A percentile compares a stretch with the other conserved stretches of the same genome.
Evolutionary conservation across 2,113 vertebrate genomes (phyloP).

Genomic region (Romanogobio albipinnatus): DNA sequence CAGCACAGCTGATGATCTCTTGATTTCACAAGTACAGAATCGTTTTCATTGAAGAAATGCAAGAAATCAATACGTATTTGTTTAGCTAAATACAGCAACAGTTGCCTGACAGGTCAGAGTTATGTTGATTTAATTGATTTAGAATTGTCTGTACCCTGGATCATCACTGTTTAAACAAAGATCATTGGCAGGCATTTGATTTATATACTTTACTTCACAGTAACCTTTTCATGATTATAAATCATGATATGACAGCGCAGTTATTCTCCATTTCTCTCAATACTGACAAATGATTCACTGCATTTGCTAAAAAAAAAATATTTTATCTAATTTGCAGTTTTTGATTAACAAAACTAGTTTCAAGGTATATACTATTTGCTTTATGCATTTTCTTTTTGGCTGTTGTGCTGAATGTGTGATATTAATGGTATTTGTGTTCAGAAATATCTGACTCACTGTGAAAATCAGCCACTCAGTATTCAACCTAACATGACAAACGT

Average conservation of each 20-base stretch:
- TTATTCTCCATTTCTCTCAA: background rate
- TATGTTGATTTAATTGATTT: constrained; percentile 25
- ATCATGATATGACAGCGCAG: background rate
- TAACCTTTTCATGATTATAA: background rate
- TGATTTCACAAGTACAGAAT: background rate
- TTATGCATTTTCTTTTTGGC: background rate
- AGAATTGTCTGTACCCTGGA: background rate
- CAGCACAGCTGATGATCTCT: background rate
- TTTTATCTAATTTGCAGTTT: background rate
- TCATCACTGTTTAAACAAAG: constrained; percentile 16
- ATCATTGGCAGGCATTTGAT: background rate
- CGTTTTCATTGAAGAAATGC: background rate
- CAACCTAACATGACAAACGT: background rate
- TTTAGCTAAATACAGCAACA: constrained; percentile 10
- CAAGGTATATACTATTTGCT: background rate
- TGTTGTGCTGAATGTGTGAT: background rate
- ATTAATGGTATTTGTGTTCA: background rate
- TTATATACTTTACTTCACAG: background rate
- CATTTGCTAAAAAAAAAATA: background rate
- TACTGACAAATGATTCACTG: background rate
- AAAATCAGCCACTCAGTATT: background rate
- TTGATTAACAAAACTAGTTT: background rate
- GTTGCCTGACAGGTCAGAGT: background rate
- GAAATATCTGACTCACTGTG: constrained; percentile 7
- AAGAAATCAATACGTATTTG: background rate